These are phyloP conservation scores for Poeciliopsis paucimaculata DNA, from an alignment of 2,797 vertebrate genomes.

Conservation along the genomic window DNA sequence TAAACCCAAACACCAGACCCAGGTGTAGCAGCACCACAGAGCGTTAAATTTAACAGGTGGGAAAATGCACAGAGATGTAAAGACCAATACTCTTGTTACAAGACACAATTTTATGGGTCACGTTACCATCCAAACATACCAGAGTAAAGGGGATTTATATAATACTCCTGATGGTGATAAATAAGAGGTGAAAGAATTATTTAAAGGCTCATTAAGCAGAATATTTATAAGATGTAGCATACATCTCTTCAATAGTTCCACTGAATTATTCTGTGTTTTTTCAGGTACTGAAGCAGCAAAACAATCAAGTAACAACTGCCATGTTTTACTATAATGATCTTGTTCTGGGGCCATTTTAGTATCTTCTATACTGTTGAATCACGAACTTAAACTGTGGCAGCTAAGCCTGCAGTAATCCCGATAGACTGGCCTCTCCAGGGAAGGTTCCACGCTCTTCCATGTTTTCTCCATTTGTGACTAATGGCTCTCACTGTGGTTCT, in stretches of 20 bases:
- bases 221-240: neutral
- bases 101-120: neutral
- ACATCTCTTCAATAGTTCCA: neutral
- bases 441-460: neutral
- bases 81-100: neutral
- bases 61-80: neutral
- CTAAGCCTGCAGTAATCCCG: neutral
- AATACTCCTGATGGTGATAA: neutral
- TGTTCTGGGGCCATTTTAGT: neutral
- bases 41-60: neutral
- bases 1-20: conserved; percentile 9
- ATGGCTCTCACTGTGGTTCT: neutral
- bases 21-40: neutral
- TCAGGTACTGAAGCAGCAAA: neutral
- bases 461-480: neutral
- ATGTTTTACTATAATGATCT: neutral
- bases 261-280: neutral
- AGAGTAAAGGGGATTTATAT: neutral
- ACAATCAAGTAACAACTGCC: neutral
- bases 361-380: neutral
- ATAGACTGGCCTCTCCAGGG: neutral
- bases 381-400: neutral
- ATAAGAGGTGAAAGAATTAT: neutral
- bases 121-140: neutral
- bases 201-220: neutral